Base-by-base conservation (phyloP, 2,888 invertebrate species). In the Thecocarcelia acutangulata region DNA sequence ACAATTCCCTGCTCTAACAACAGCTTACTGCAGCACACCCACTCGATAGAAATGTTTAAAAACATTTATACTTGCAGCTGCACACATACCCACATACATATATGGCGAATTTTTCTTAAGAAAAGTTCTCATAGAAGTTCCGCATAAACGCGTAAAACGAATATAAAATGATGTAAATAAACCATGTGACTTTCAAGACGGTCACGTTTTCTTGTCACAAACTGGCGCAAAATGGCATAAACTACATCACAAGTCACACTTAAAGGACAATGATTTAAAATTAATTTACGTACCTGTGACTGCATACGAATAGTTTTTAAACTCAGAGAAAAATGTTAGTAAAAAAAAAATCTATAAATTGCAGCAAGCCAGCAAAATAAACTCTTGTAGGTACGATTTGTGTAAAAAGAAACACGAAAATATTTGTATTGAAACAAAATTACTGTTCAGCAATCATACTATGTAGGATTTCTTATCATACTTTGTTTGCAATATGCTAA, bases 121-220 rank as follows among this genome's bases (percentile, higher is more conserved):
- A 68, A 42, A 58, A 52, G 9, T 69, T 63, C 5, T 28, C 9
- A 0, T 48, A 46, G 12, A n/a, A 37, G 40, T 74, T 50, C 8
- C 12, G 59, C 52, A 17, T 28, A 50, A 80, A 76, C 46, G 68
- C 83, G 69, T 46, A 73, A 69, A 72, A 56, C 40, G 33, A 73
- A 76, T 40, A 58, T 5, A 46, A 58, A 73, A 63, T 75, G 75
- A 81, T 81, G 78, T 68, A 79, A 79, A 76, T 58, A 28, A 9
- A 33, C 59, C 79, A 83, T 81, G 83, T 83, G 83, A 83, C 83
- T 52, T 40, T 58, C 17, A 52, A 52, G 61, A 63, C 44, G 58
- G 83, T 83, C 83, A 83, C 83, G 81, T 83, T 69, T 80, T 72
- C 15, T 46, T 40, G 19, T 44, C 69, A 40, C 13, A 24, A 44